Evolutionary conservation across 2,797 vertebrate genomes (phyloP), one percentile per base, ranked within the genome.

Genomic region (Geotrypetes seraphini): DNA sequence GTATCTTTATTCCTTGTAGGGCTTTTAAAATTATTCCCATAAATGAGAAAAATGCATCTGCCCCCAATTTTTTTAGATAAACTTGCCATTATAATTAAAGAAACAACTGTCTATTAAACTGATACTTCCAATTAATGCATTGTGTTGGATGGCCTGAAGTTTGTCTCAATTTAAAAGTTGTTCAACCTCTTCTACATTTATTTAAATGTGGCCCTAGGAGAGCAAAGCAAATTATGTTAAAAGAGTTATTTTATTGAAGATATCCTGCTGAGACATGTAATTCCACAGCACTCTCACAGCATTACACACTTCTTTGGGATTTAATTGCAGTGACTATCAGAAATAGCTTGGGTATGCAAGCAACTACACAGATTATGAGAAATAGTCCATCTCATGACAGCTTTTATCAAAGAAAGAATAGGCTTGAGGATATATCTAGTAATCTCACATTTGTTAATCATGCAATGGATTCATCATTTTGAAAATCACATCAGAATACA

Each of bases 281-380:
- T 46, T 34, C 46, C 46, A 46, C 43, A 46, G 43, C 31, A 39
- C 21, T 33, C 27, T 39, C 31, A 33, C 28, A 34, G 46, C 36
- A 39, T 46, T 43, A 46, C 43, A 43, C 43, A 39, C 16, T 46
- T 46, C 43, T 46, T 46, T 22, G 34, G 43, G 39, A 46, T 46
- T 39, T 46, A 39, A 39, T 46, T 39, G 43, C 43, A 39, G 33
- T 8, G 7, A 33, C 43, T 28, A 36, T 36, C 34, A 39, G 18
- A 39, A 25, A 25, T 30, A 29, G 17, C 26, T 25, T 25, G 24
- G 10, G 24, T 30, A 39, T 7, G 21, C 26, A 33, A 34, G 16
- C 29, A 31, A 46, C 46, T 46, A 46, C 43, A 30, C 10, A 4
- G 2, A 1, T 42, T 38, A 52, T 28, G 45, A 51, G 29, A 31